Base-by-base conservation (phyloP, 2,797 vertebrate species). In the Columba guinea region DNA sequence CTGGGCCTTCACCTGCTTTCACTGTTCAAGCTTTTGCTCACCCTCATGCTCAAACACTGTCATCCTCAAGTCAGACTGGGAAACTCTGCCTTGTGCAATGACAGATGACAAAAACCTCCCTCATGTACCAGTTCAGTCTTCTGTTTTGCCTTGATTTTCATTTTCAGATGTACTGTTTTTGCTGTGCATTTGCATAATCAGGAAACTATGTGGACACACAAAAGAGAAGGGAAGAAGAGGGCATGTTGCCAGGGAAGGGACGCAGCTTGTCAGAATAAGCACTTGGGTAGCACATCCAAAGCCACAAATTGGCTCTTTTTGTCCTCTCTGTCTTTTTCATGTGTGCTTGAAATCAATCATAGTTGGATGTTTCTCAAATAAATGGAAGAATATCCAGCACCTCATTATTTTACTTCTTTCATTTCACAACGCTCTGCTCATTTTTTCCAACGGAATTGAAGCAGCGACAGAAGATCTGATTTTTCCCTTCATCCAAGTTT, bases 151-250 rank as follows among this genome's bases (percentile, higher is more conserved):
- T 84, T 58, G 32, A 41, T 84, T 93, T 87, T 71, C 20, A 34
- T 80, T 71, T 80, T 81, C 59, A 67, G 22, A 58, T 44, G 70
- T 71, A 24, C 62, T 67, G 49, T 3, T 67, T 76, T 73, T 62
- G 81, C 49, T 39, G 23, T 67, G 74, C 18, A 17, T 76, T 90
- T 87, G 34, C 90, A 80, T 90, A 87, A 87, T 58, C 52, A 68
- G 74, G 64, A 49, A 71, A 71, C 71, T 41, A 62, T 76, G 58
- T 44, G 63, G 59, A 49, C 56, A 49, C 37, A 89, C 49, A 71
- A 87, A 92, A 84, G 53, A 46, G 39, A 85, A 63, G 70, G 48
- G 56, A 65, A 34, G 22, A 67, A 74, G 34, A 58, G 15, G 48
- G 63, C 35, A 16, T 35, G 86, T 81, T 0, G 7, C 58, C 44